Conservation (phyloP, 2,888 invertebrate species). For the Limnephilus marmoratus region DNA sequence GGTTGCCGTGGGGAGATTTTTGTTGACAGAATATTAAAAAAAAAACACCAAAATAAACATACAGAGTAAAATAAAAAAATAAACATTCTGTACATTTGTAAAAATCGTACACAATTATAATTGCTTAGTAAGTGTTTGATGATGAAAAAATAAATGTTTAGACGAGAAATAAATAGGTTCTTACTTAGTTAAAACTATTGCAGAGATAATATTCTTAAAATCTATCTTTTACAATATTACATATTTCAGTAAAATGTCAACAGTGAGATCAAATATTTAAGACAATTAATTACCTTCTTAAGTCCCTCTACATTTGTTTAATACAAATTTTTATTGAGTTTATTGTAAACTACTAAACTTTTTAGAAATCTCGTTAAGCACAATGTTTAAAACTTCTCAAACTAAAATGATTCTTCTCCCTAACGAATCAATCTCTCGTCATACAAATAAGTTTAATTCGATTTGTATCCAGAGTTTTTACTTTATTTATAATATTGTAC, state of each 20-base stretch:
- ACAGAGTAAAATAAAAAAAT: background rate
- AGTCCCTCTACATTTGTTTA: background rate
- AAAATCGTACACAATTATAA: background rate
- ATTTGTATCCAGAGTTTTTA: background rate
- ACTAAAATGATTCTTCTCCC: slow-evolving; percentile 35
- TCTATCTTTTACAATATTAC: background rate
- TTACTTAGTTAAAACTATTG: background rate
- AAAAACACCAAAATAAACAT: slow-evolving; percentile 38
- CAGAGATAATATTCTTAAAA: background rate
- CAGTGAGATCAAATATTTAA: background rate
- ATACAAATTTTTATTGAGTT: background rate
- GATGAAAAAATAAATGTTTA: slow-evolving; percentile 27
- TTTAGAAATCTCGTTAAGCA: background rate
- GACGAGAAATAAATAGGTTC: background rate
- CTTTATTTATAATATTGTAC: background rate
- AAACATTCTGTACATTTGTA: background rate
- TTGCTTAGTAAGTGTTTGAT: slow-evolving; percentile 18
- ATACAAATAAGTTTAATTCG: slow-evolving; percentile 22
- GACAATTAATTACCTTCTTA: background rate
- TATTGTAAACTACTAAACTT: background rate
- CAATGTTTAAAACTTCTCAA: background rate
- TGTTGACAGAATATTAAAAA: background rate
- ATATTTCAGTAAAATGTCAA: background rate
- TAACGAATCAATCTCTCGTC: slow-evolving; percentile 32
- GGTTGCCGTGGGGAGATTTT: slow-evolving; percentile 25